Percentiles rank a stretch among this genome's conserved stretches.
These are phyloP conservation scores for Quiscalus mexicanus DNA, from an alignment of 2,113 vertebrate genomes.

Conservation along the genomic window DNA sequence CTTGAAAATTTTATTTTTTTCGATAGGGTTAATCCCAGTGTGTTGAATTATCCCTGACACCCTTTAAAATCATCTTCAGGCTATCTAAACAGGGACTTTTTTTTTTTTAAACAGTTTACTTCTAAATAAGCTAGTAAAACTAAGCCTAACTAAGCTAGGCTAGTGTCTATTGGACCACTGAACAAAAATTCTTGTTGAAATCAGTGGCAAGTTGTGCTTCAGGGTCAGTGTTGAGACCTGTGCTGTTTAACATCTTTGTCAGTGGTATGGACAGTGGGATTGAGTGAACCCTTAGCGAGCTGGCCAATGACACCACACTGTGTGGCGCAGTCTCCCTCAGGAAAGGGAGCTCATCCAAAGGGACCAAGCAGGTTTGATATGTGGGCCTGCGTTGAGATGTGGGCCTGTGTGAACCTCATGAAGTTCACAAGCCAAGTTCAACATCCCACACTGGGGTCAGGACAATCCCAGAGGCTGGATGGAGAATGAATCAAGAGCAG, in stretches of 20 bases:
- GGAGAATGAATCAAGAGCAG: background rate
- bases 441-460: background rate
- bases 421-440: background rate
- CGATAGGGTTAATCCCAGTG: background rate
- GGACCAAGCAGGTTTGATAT: background rate
- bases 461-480: background rate
- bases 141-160: too few relatives aligned
- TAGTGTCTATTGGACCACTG: background rate
- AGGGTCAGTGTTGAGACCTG: accelerated
- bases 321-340: accelerated
- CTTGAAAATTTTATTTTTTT: background rate
- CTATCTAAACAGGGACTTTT: background rate
- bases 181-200: background rate
- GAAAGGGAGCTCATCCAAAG: background rate
- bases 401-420: background rate
- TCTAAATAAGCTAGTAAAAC: background rate
- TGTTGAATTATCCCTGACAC: background rate
- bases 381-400: background rate
- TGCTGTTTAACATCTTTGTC: background rate
- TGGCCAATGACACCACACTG: accelerated
- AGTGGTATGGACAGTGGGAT: background rate
- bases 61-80: background rate
- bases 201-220: background rate
- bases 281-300: background rate
- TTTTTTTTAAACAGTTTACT: background rate